Base-by-base conservation (phyloP, 1,140 invertebrate species). In the Dendroctonus valens region DNA sequence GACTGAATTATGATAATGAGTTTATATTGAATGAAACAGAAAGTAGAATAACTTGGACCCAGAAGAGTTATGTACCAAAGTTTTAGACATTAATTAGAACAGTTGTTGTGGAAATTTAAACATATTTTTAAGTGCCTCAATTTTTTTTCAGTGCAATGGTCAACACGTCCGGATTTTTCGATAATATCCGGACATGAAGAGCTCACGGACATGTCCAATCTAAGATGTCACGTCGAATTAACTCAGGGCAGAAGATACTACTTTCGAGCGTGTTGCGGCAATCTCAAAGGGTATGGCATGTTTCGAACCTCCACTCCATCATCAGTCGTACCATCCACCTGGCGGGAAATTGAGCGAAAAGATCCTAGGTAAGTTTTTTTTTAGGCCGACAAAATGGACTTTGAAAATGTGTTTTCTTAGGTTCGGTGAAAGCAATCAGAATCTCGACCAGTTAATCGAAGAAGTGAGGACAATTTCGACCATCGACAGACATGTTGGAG, bases 321-420 rank as follows among this genome's bases (percentile, higher is more conserved):
- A 38, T 91, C 89, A 71, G 89, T 95, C 7, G 87, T 93, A 26
- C 94, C 94, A 9, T 96, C 94, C 71, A 94, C 94, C 94, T 93
- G 91, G 91, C 83, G 89, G 55, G 90, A 92, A 75, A 84, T 94
- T 46, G 89, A 92, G 57, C 83, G 85, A 41, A 83, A 87, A 5
- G 78, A 80, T 46, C 73, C 76, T 40, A 79, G 83, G 46, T 79
- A 61, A 42, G 44, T 3, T n/a, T 52, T 46, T 40, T 38, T 38
- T 37, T 2, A 52, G 3, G 15, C 8, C 26, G 39, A 7, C 5
- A 39, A 55, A 39, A 7, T 55, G n/a, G n/a, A n/a, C n/a, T n/a
- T 55, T 41, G 39, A 39, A 46, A 14, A 37, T 12, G 11, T 52
- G n/a, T 12, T 44, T 55, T 49, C 39, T 51, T 49, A 75, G 79